Evolutionary conservation across 2,797 vertebrate genomes (phyloP).

Genomic region (Lacerta bilineata): DNA sequence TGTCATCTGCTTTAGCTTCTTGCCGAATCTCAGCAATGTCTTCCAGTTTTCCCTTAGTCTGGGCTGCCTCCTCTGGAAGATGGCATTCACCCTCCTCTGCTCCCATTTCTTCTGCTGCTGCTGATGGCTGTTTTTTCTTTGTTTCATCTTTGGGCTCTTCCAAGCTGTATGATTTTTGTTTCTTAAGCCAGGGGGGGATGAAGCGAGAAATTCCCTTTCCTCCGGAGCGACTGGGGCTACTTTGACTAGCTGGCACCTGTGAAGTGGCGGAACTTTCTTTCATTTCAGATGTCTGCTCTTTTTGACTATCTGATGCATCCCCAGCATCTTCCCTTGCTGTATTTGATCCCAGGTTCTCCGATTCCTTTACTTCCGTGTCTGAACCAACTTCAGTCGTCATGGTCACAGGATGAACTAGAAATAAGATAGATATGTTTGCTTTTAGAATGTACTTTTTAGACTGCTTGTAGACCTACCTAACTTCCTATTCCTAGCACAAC

Average conservation of each 20-base stretch:
- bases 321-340: conserved; percentile 74
- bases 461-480: not conserved
- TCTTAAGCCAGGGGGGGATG: conserved; percentile 96
- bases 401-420: conserved; percentile 82
- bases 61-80: conserved; percentile 64
- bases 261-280: conserved; percentile 58
- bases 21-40: conserved; percentile 66
- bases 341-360: conserved; percentile 76
- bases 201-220: conserved; percentile 94
- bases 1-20: conserved; percentile 68
- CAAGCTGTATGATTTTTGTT: conserved; percentile 92
- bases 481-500: too few species aligned
- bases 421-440: conserved; percentile 43
- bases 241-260: conserved; percentile 65
- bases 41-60: conserved; percentile 79
- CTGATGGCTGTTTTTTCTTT: conserved; percentile 71
- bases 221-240: conserved; percentile 74
- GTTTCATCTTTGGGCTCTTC: conserved; percentile 83
- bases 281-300: conserved; percentile 73
- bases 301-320: conserved; percentile 66
- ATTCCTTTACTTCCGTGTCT: conserved; percentile 89
- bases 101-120: conserved; percentile 69
- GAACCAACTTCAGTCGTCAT: conserved; percentile 95
- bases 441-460: conserved; percentile 9
- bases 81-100: conserved; percentile 76